phyloP scores from a whole-genome alignment of 2,797 vertebrate species.

The Pseudochirops corinnae region DNA sequence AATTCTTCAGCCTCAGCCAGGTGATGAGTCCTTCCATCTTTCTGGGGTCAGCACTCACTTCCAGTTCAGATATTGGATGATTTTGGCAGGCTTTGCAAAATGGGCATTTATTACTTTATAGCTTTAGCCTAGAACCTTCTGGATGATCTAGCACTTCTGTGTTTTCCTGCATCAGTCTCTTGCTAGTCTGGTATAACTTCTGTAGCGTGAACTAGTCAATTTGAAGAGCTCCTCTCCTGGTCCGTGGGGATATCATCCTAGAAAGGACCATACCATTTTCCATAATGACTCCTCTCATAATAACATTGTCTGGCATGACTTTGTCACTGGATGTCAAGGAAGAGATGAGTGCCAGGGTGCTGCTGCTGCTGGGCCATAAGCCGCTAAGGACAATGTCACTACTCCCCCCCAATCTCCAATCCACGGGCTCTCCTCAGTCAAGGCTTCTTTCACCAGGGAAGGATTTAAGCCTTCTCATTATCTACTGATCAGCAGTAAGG shows the following conservation, averaged over 20 bases:
- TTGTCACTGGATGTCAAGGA: neutral
- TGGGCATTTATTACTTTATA: neutral
- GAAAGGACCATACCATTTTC: neutral
- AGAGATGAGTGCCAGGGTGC: neutral
- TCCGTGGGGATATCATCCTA: neutral
- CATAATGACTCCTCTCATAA: neutral
- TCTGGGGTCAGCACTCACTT: neutral
- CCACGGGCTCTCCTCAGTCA: neutral
- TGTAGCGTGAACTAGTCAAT: neutral
- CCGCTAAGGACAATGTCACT: neutral
- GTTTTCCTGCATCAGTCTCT: neutral
- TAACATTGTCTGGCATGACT: neutral
- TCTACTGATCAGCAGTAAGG: neutral
- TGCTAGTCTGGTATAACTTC: neutral
- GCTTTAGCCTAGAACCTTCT: neutral
- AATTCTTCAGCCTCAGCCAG: neutral
- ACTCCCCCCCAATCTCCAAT: neutral
- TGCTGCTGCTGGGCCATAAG: neutral
- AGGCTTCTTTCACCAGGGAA: neutral
- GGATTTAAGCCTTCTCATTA: neutral
- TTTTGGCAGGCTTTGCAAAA: neutral
- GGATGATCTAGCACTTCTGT: neutral
- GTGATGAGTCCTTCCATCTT: neutral
- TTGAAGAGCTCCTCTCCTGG: neutral
- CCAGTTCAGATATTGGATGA: neutral